Conservation (phyloP, 2,797 vertebrate genomes). For the Danio tinwini region DNA sequence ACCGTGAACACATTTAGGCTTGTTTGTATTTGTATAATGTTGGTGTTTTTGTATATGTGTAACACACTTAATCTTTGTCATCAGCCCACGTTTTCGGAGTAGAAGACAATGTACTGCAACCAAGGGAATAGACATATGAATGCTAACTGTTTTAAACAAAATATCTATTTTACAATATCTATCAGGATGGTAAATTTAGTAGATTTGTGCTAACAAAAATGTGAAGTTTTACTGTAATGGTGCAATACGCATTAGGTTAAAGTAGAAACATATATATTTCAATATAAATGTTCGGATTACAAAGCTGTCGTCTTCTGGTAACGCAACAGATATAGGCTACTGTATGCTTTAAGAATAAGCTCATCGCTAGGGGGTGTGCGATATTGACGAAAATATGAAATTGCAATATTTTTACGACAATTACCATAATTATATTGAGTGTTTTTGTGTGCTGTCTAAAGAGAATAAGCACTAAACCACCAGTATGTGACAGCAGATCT, state of each 20-base stretch:
- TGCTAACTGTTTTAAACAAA: conserved; percentile 29
- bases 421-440: too few relatives aligned
- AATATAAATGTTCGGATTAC: conserved; percentile 6
- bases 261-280: conserved; percentile 33
- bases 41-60: conserved; percentile 37
- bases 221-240: conserved; percentile 25
- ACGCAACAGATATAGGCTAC: conserved; percentile 4
- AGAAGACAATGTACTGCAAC: conserved; percentile 15
- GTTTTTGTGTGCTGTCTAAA: too few relatives aligned
- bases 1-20: conserved; percentile 60
- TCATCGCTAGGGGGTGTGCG: too few relatives aligned
- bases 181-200: conserved; percentile 14
- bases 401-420: too few relatives aligned
- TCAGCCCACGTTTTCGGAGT: conserved; percentile 9
- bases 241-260: conserved; percentile 28
- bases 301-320: background rate
- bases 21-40: conserved; percentile 44
- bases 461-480: too few relatives aligned
- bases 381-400: too few relatives aligned
- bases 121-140: conserved; percentile 38
- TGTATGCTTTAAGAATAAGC: background rate
- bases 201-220: conserved; percentile 26
- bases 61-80: conserved; percentile 4
- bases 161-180: conserved; percentile 45
- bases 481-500: too few relatives aligned